Conservation (phyloP, 1,140 invertebrate genomes). For the Stegodyphus dumicola region DNA sequence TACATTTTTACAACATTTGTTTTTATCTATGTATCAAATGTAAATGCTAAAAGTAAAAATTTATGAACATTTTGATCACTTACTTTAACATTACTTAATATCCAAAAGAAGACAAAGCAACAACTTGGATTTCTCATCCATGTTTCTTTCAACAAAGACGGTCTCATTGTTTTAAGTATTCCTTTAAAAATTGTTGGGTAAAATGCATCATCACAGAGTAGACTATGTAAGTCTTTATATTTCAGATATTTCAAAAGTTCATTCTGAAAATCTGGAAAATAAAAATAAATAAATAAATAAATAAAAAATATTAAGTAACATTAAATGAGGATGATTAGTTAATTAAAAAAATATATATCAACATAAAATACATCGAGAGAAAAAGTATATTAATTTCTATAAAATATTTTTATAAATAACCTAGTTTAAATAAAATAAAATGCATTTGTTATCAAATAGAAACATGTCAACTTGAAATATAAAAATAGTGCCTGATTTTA, state of each 20-base stretch:
- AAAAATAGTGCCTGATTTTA: too few species aligned
- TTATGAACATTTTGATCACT: not conserved
- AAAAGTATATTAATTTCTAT: too few species aligned
- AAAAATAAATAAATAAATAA: too few species aligned
- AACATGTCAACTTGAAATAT: too few species aligned
- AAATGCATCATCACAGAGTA: slow-evolving; percentile 39
- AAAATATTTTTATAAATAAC: too few species aligned
- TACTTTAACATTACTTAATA: slow-evolving; percentile 39
- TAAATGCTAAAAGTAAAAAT: not conserved
- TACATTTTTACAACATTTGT: not conserved
- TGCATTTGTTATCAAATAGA: too few species aligned
- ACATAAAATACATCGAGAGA: too few species aligned
- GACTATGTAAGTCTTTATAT: not conserved
- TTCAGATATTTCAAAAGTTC: not conserved
- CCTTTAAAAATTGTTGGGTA: slow-evolving; percentile 39
- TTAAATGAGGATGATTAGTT: too few species aligned
- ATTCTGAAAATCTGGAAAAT: slow-evolving; percentile 27
- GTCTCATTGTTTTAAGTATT: slow-evolving; percentile 26
- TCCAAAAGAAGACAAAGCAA: slow-evolving; percentile 33
- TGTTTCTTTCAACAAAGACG: slow-evolving; percentile 31
- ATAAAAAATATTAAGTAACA: too few species aligned
- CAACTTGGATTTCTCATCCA: slow-evolving; percentile 47
- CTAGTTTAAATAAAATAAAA: too few species aligned
- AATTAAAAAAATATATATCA: too few species aligned
- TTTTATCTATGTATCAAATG: not conserved